phyloP scores from a whole-genome alignment of 2,797 vertebrate species.

The Poecilia gillii region DNA sequence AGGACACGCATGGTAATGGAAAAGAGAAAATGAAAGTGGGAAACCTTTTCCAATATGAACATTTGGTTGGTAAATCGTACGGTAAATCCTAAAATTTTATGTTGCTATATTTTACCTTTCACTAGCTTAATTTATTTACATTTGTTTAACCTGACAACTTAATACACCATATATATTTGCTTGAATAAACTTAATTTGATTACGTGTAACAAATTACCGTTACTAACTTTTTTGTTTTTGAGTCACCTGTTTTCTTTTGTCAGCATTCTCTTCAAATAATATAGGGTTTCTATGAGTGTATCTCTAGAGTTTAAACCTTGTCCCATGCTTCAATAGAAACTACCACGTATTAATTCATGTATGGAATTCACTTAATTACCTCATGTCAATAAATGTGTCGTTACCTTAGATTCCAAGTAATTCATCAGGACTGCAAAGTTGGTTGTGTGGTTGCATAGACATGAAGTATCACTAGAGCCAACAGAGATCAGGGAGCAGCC shows the following conservation, averaged over 20 bases:
- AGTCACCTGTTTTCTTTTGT: no score
- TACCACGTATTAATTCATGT: not conserved
- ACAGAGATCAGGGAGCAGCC: slow-evolving; percentile 75
- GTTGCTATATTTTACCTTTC: not conserved
- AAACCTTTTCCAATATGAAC: not conserved
- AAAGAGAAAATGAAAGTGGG: not conserved
- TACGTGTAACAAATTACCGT: no score
- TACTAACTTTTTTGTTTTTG: no score
- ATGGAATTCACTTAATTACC: not conserved
- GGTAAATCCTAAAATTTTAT: not conserved
- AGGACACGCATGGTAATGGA: slow-evolving; percentile 12
- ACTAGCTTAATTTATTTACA: not conserved
- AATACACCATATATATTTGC: no score
- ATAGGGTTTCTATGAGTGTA: not conserved
- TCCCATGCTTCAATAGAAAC: not conserved
- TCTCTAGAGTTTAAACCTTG: not conserved
- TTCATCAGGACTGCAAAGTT: slow-evolving; percentile 87
- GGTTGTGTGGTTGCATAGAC: slow-evolving; percentile 85
- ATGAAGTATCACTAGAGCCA: slow-evolving; percentile 72
- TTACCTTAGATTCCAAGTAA: slow-evolving; percentile 79
- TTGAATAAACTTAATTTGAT: no score
- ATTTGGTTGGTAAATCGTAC: not conserved
- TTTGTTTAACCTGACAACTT: no score
- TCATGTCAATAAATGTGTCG: not conserved
- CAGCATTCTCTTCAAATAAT: not conserved